Percentiles rank a stretch among this genome's conserved stretches.
phyloP scores from a whole-genome alignment of 2,797 vertebrate genomes.

The Hyperoplus immaculatus region DNA sequence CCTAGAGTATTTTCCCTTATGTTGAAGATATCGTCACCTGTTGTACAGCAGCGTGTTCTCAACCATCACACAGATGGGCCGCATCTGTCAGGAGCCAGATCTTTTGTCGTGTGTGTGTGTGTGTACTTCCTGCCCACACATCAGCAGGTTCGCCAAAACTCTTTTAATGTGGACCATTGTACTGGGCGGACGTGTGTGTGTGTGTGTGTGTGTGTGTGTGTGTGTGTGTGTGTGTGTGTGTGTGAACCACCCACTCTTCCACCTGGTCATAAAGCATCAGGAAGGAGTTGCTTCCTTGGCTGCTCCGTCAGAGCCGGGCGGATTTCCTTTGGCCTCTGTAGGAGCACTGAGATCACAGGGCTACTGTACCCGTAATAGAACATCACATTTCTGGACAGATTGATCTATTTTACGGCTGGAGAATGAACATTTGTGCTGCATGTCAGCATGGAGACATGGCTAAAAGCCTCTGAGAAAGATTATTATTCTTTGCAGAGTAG shows the following conservation, averaged over 20 bases:
- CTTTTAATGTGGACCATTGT: slow-evolving; percentile 9
- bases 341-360: slow-evolving; percentile 74
- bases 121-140: slow-evolving; percentile 14
- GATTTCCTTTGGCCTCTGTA: slow-evolving; percentile 78
- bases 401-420: slow-evolving; percentile 1
- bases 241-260: slow-evolving; percentile 49
- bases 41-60: slow-evolving; percentile 32
- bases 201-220: too few species aligned
- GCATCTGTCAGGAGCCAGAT: slow-evolving; percentile 38
- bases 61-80: slow-evolving; percentile 50
- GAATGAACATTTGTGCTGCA: background rate
- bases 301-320: slow-evolving; percentile 58
- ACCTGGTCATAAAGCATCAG: slow-evolving; percentile 73
- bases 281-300: slow-evolving; percentile 75
- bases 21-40: slow-evolving; percentile 20
- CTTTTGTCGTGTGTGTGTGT: slow-evolving; percentile 14
- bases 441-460: background rate
- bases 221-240: too few species aligned
- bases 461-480: slow-evolving; percentile 31
- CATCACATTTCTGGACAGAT: slow-evolving; percentile 33
- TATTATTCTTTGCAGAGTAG: slow-evolving; percentile 35
- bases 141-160: slow-evolving; percentile 15
- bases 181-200: background rate
- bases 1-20: background rate
- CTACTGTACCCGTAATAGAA: slow-evolving; percentile 39